A percentile compares a stretch with the other conserved stretches of the same genome.
Conservation (phyloP, 2,888 invertebrate genomes). For the Tineola bisselliella region DNA sequence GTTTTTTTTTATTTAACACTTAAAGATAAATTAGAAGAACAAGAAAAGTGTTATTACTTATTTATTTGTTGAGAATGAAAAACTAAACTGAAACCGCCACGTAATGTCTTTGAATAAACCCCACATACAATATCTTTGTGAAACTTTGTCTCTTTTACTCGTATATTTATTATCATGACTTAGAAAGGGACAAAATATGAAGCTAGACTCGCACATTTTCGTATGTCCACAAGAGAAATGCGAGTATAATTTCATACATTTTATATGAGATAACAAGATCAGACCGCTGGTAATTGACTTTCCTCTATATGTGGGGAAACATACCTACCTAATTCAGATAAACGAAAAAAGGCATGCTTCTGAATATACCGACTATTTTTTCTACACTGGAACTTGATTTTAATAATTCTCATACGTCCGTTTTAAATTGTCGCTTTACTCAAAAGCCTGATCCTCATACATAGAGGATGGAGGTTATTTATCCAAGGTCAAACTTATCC, state of each 20-base stretch:
- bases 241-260: background rate
- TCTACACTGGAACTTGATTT: no score
- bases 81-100: no score
- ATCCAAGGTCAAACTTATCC: background rate
- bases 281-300: background rate
- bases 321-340: background rate
- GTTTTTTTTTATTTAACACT: no score
- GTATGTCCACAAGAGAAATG: background rate
- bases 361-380: no score
- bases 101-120: no score
- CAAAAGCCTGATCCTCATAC: background rate
- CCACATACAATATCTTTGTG: no score
- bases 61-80: no score
- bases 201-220: background rate
- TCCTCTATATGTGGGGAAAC: background rate
- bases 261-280: background rate
- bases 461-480: background rate
- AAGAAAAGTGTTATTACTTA: no score
- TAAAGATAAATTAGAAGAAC: no score
- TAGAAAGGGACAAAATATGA: background rate
- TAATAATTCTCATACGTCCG: no score
- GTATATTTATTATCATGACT: background rate
- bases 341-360: background rate
- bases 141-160: no score
- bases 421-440: no score